Percentiles rank a stretch among this genome's conserved stretches.
These are phyloP conservation scores for Enteromius unitaeniatus DNA, from an alignment of 2,797 vertebrate genomes.

Conservation along the genomic window DNA sequence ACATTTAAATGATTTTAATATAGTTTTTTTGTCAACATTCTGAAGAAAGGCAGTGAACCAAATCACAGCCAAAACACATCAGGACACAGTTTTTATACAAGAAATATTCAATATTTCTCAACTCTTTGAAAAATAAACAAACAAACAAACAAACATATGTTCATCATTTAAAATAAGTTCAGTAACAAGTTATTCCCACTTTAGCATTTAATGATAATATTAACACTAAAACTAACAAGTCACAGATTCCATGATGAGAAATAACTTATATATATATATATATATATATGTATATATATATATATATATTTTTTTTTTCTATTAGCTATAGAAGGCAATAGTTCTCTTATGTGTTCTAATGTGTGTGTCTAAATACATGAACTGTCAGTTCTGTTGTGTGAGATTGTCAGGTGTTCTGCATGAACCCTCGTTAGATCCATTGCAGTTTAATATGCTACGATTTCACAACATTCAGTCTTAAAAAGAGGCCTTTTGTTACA, in stretches of 20 bases:
- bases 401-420: conserved; percentile 64
- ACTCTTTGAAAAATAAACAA: conserved; percentile 26
- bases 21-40: conserved; percentile 11
- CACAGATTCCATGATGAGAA: conserved; percentile 60
- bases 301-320: conserved; percentile 28
- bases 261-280: conserved; percentile 48
- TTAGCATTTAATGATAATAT: conserved; percentile 40
- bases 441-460: conserved; percentile 35
- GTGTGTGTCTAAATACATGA: conserved; percentile 68
- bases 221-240: conserved; percentile 57
- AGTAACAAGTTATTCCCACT: conserved; percentile 15
- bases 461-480: conserved; percentile 40
- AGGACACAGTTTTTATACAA: conserved; percentile 56
- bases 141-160: conserved; percentile 34
- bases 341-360: conserved; percentile 56
- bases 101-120: conserved; percentile 47
- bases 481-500: conserved; percentile 31
- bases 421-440: conserved; percentile 48
- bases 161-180: conserved; percentile 4
- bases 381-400: conserved; percentile 63
- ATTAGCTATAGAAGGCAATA: conserved; percentile 61
- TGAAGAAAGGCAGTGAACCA: conserved; percentile 38
- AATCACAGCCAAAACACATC: conserved; percentile 40
- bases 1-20: conserved; percentile 33
- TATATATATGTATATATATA: too few relatives aligned